These are phyloP conservation scores for Actinia equina DNA, from an alignment of 64 coral and sea anemone genomes.

Conservation along the genomic window DNA sequence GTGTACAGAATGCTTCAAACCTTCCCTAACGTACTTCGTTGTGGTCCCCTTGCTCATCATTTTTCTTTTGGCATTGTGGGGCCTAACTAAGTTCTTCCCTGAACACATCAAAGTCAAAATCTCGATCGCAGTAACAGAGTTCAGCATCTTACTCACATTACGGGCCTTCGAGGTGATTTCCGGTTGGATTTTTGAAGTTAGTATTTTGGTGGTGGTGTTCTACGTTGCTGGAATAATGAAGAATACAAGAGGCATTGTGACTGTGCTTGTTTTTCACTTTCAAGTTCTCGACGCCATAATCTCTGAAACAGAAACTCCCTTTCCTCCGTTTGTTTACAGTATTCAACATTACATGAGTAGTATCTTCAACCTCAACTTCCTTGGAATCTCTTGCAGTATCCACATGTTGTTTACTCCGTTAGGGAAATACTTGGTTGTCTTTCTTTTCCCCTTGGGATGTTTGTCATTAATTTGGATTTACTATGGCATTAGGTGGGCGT, in stretches of 20 bases:
- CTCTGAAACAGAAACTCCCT: background rate
- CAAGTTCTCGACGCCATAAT: slow-evolving; percentile 31
- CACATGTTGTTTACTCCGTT: background rate
- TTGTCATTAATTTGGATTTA: slow-evolving; percentile 4
- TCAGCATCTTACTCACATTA: background rate
- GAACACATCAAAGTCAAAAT: background rate
- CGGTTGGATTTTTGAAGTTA: slow-evolving; percentile 17
- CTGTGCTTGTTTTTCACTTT: slow-evolving; percentile 7
- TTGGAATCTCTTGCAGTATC: slow-evolving; percentile 1
- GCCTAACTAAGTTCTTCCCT: background rate
- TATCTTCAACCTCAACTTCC: slow-evolving; percentile 16
- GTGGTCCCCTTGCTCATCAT: background rate
- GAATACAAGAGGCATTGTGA: background rate
- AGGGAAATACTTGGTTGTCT: slow-evolving; percentile 14
- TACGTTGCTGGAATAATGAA: background rate
- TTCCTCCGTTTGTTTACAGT: background rate
- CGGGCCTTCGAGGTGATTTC: background rate
- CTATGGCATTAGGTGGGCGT: background rate
- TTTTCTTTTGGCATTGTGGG: background rate
- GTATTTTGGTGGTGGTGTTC: background rate
- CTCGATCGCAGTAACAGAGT: background rate
- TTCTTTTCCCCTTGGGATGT: slow-evolving; percentile 15
- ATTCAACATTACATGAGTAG: slow-evolving; percentile 28
- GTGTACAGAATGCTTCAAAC: background rate
- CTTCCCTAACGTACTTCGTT: background rate